Evolutionary conservation across 2,797 vertebrate species (phyloP).

Genomic region (Sibirionetta formosa): DNA sequence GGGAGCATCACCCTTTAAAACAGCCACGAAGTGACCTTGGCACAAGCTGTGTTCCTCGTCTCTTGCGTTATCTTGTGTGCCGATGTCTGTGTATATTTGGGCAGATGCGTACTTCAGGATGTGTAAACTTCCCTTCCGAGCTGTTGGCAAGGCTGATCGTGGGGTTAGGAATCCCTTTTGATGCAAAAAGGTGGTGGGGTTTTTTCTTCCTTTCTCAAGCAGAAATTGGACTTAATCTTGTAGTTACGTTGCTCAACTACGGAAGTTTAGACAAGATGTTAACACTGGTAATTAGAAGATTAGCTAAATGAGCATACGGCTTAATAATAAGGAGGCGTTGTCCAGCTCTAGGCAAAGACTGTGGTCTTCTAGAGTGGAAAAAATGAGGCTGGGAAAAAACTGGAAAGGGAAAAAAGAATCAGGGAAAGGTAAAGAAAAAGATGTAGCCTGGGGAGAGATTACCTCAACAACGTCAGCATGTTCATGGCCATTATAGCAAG

Average conservation of each 20-base stretch:
- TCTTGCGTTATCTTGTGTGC: background rate
- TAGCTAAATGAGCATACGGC: background rate
- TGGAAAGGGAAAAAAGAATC: background rate
- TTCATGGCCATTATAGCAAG: background rate
- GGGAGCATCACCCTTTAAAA: background rate
- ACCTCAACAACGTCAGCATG: background rate
- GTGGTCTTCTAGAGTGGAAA: background rate
- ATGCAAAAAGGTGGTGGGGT: background rate
- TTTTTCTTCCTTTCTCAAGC: background rate
- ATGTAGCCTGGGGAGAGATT: background rate
- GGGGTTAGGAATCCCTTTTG: background rate
- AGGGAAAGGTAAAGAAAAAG: background rate
- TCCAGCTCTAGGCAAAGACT: background rate
- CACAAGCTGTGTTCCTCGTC: background rate
- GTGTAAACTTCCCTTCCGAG: background rate
- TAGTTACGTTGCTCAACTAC: background rate
- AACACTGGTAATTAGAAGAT: background rate
- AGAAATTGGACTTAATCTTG: background rate
- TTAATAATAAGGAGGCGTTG: background rate
- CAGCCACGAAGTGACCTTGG: background rate
- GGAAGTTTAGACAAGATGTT: background rate
- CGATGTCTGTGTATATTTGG: background rate
- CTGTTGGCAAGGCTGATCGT: background rate
- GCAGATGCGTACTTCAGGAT: fast-evolving
- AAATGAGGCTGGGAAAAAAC: background rate